Base-by-base conservation (phyloP, 2,888 invertebrate genomes). In the Cenopis cana region DNA sequence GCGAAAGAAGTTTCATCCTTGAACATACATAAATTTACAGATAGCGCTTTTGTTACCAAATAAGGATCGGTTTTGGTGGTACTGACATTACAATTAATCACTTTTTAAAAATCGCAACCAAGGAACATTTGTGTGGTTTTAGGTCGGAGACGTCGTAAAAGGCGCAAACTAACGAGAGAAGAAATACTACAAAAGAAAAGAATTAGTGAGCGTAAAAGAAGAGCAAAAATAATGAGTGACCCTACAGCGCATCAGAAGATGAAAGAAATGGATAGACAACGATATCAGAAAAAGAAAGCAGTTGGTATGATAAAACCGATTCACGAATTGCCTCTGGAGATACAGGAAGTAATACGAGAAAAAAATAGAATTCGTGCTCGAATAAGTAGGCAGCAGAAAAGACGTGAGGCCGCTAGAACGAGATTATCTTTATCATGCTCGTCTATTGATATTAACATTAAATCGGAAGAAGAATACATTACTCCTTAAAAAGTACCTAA, bases 151-250 rank as follows among this genome's bases (percentile, higher is more conserved):
- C 2, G 20, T 4, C 18, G 12, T 5, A 52, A 11, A 20, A 2
- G 54, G 8, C 24, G 46, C 8, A 33, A 61, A 18, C 6, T 10
- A 17, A 50, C 14, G 5, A 68, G 38, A 52, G 14, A 57, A 24
- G 36, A 68, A 10, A 41, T 20, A 0, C n/a, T 50, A 20, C 17
- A 59, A 52, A 36, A n/a, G 10, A 67, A 57, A 11, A 67, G 36
- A 20, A 36, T 56, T 18, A 49, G 18, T 3, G 67, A 67, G 18
- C 67, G 57, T 36, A 11, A 6, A n/a, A 36, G 67, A 33, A 33
- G 11, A 11, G 33, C 17, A 11, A 50, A n/a, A 18, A 50, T 67
- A 11, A 24, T 10, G 20, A 50, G 20, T 14, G 36, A 67, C 11
- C 67, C 67, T 3, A 24, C 9, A 50, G 33, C 46, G 14, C 20